Evolutionary conservation across 2,797 vertebrate species (phyloP).

Genomic region (Fundulus diaphanus): DNA sequence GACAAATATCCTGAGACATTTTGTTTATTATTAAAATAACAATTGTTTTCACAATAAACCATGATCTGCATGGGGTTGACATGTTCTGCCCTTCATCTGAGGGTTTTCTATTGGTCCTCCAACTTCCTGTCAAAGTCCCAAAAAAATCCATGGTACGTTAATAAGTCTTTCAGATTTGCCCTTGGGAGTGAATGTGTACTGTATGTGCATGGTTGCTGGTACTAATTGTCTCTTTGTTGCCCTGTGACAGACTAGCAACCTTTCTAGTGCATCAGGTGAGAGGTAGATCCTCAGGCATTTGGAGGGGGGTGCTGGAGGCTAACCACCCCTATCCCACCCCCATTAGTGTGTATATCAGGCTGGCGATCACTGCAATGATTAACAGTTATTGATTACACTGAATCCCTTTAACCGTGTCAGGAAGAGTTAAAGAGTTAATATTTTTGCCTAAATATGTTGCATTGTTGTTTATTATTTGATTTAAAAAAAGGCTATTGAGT

Average conservation of each 20-base stretch:
- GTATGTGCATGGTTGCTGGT: background rate
- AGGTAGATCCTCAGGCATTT: no score
- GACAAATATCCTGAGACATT: background rate
- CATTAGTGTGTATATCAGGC: background rate
- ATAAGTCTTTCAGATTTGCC: background rate
- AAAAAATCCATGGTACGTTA: background rate
- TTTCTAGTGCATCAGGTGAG: no score
- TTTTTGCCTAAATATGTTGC: background rate
- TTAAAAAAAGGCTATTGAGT: background rate
- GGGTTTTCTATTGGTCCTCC: background rate
- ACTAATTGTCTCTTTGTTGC: background rate
- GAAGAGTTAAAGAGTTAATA: background rate
- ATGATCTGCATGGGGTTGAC: background rate
- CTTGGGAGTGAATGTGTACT: background rate
- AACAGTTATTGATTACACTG: background rate
- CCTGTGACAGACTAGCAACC: background rate
- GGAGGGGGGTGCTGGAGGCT: no score
- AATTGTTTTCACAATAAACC: background rate
- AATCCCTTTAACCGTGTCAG: background rate
- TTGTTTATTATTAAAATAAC: background rate
- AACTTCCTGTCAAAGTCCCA: background rate
- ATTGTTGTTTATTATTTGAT: background rate
- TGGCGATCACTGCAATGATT: background rate
- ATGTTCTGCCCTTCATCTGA: background rate
- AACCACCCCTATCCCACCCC: no score